Base-by-base conservation (phyloP, 2,113 vertebrate genomes). In the Platichthys flesus region DNA sequence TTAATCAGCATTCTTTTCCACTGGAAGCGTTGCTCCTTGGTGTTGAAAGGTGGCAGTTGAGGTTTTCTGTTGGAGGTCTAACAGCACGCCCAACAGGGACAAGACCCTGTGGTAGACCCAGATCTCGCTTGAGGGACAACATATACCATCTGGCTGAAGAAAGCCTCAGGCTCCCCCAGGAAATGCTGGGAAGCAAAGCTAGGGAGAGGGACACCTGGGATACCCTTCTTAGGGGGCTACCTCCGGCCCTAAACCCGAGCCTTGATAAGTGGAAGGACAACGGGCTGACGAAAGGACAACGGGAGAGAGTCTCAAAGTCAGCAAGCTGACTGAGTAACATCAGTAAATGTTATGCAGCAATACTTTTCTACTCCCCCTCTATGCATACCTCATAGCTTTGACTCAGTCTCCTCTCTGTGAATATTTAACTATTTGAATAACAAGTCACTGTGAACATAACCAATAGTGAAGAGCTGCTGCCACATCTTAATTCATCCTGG, bases 401-500 rank as follows among this genome's bases (percentile, higher is more conserved):
- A 24, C 24, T 47, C 28, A 45, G 42, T 62, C 21, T 65, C 21
- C 61, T 63, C 59, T 9, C 31, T 58, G 28, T 3, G 26, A 61
- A 8, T 8, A 7, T 74, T 58, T 59, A 42, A 28, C 60, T 35
- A 35, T 35, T 35, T 45, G 35, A 66, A 56, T 26, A 21, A 55
- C 52, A 37, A 62, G 49, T 79, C 24, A 24, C 31, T 52, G 45
- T 59, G 26, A 67, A 3, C 61, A 24, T 57, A 52, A 52, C 66
- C 52, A 24, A 47, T 15, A 16, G 45, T 63, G 62, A 67, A 59
- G 23, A 73, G 55, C 58, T 49, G 49, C 62, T 62, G 62, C 40
- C 40, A 35, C 56, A 8, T 76, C 23, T 85, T 63, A 16, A 31
- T 55, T 45, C 26, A 45, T 60, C 47, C 7, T 70, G 20, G 9